Conservation (phyloP, 1,140 invertebrate species). For the Araneus ventricosus region DNA sequence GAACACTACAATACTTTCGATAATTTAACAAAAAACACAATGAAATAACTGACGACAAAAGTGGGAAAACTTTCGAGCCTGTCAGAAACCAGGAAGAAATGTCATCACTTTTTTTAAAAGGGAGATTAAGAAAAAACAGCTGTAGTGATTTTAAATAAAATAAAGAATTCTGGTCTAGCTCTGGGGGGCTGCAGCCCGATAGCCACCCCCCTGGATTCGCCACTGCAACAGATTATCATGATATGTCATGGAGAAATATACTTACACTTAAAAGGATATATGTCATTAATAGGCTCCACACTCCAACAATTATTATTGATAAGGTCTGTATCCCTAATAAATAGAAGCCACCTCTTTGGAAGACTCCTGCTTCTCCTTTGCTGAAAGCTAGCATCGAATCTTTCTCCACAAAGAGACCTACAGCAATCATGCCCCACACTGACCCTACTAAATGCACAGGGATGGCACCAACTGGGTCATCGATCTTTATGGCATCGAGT, state of each 20-base stretch:
- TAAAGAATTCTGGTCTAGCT: too few species aligned
- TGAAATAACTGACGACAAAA: too few species aligned
- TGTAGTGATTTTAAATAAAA: too few species aligned
- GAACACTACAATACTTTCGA: too few species aligned
- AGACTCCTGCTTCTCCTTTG: conserved; percentile 87
- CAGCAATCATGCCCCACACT: conserved; percentile 87
- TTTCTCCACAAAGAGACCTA: conserved; percentile 93
- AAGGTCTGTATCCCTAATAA: conserved; percentile 78
- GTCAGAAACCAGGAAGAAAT: too few species aligned
- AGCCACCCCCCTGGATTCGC: too few species aligned
- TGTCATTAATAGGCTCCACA: conserved; percentile 76
- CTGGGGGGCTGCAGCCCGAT: too few species aligned
- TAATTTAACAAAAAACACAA: too few species aligned
- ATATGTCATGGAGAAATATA: not conserved
- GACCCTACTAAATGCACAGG: conserved; percentile 88
- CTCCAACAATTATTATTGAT: conserved; percentile 75
- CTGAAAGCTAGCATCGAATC: conserved; percentile 90
- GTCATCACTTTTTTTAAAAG: too few species aligned
- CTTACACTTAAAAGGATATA: conserved; percentile 72
- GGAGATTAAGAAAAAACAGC: too few species aligned
- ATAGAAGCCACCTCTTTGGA: conserved; percentile 83
- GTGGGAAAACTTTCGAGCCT: too few species aligned
- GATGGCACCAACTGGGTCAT: conserved; percentile 94
- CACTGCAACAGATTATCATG: too few species aligned
- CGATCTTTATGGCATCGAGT: conserved; percentile 89